A percentile compares a stretch with the other conserved stretches of the same genome.
Conservation (phyloP, 2,888 invertebrate genomes). For the Chloroclystis v-ata region DNA sequence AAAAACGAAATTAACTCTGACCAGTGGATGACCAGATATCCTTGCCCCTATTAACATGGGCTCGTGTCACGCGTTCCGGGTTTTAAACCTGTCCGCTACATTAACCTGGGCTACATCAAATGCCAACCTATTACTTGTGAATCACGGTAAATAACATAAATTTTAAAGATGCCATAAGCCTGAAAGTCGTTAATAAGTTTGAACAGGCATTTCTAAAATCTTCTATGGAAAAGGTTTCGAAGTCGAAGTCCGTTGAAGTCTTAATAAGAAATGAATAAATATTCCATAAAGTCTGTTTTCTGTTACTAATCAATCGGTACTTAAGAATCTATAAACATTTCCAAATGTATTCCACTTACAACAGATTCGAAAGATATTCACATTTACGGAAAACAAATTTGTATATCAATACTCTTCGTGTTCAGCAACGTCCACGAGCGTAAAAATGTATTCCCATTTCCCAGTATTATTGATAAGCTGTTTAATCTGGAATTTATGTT, state of each 20-base stretch:
- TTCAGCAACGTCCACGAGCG: slow-evolving; percentile 6
- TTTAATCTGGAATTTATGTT: slow-evolving; percentile 16
- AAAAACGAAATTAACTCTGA: slow-evolving; percentile 76
- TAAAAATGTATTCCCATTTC: slow-evolving; percentile 13
- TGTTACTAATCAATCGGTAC: too few species aligned
- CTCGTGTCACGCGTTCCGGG: slow-evolving; percentile 54
- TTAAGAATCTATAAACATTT: too few species aligned
- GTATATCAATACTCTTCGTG: slow-evolving; percentile 2
- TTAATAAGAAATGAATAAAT: too few species aligned
- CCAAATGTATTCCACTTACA: neutral
- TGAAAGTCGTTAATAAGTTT: too few species aligned
- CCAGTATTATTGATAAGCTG: slow-evolving; percentile 17
- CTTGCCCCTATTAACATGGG: slow-evolving; percentile 65
- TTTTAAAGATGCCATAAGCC: neutral
- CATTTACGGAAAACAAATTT: neutral
- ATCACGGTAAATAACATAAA: slow-evolving; percentile 23
- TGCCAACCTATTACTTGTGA: slow-evolving; percentile 39
- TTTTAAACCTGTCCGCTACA: slow-evolving; percentile 48
- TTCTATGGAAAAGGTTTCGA: too few species aligned
- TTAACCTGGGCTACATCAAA: slow-evolving; percentile 32
- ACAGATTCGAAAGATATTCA: neutral
- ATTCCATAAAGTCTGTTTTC: too few species aligned
- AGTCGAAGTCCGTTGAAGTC: too few species aligned
- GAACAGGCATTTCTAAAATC: too few species aligned
- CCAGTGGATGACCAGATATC: slow-evolving; percentile 70